phyloP scores from a whole-genome alignment of 2,113 vertebrate species.

The Butastur rufipennis region DNA sequence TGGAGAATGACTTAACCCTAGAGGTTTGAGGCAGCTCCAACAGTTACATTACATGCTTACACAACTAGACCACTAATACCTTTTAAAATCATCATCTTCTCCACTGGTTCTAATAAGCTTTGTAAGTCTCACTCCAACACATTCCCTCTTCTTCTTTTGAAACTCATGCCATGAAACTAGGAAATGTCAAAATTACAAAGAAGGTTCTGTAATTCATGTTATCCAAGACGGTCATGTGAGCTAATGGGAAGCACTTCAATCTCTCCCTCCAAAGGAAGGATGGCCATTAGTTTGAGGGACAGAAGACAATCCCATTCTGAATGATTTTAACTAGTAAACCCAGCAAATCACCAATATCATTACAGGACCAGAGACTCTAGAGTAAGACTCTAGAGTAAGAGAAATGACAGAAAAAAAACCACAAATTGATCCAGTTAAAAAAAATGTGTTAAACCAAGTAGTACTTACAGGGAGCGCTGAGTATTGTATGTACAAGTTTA shows the following conservation, averaged over 20 bases:
- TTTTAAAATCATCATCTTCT: background rate
- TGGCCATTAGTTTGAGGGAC: background rate
- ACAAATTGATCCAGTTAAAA: background rate
- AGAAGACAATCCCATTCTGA: background rate
- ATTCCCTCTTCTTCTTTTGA: background rate
- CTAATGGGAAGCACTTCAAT: background rate
- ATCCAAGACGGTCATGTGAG: background rate
- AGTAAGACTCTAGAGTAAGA: background rate
- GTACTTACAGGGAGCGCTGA: background rate
- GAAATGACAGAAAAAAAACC: background rate
- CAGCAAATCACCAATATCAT: background rate
- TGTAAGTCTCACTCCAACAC: fast-evolving
- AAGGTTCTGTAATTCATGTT: background rate
- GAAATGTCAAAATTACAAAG: background rate
- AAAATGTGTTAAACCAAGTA: background rate
- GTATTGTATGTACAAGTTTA: background rate
- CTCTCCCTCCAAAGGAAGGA: background rate
- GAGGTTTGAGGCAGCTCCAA: background rate
- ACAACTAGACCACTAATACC: background rate
- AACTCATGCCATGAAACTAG: background rate
- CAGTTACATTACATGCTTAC: background rate
- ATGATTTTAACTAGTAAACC: background rate
- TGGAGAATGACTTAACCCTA: background rate
- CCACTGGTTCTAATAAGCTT: background rate
- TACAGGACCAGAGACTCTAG: background rate